Evolutionary conservation across 2,797 vertebrate genomes (phyloP).

Genomic region (Danio choprae): DNA sequence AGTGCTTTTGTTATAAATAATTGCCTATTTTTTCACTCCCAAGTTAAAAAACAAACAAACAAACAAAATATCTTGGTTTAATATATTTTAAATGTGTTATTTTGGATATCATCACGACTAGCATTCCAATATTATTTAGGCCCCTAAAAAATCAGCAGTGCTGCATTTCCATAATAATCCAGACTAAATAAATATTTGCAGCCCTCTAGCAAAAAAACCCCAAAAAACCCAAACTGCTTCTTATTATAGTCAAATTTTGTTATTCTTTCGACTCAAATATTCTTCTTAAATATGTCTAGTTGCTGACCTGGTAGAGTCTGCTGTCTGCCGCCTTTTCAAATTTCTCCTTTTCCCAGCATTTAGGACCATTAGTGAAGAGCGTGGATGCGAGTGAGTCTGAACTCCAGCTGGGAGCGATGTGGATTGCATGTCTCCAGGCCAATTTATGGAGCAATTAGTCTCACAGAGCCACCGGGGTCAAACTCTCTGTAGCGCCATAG

Average conservation of each 20-base stretch:
- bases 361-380: constrained; percentile 52
- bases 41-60: too few species aligned
- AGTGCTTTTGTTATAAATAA: too few species aligned
- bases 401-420: constrained; percentile 53
- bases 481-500: constrained; percentile 28
- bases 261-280: constrained; percentile 27
- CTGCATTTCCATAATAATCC: not conserved
- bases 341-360: constrained; percentile 24
- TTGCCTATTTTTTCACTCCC: too few species aligned
- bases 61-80: too few species aligned
- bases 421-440: constrained; percentile 45
- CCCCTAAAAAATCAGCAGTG: not conserved
- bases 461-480: constrained; percentile 53
- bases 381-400: constrained; percentile 46
- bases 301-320: constrained; percentile 42
- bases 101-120: too few species aligned
- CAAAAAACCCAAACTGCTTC: not conserved
- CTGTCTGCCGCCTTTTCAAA: constrained; percentile 41
- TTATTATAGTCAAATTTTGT: constrained; percentile 34
- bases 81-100: too few species aligned
- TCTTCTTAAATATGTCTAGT: constrained; percentile 34
- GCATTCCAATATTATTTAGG: too few species aligned
- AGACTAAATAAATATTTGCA: constrained; percentile 5
- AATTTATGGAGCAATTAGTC: constrained; percentile 65
- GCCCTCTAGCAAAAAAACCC: not conserved